Evolutionary conservation across 1,140 invertebrate genomes (phyloP).

Genomic region (Lepidostoma basale): DNA sequence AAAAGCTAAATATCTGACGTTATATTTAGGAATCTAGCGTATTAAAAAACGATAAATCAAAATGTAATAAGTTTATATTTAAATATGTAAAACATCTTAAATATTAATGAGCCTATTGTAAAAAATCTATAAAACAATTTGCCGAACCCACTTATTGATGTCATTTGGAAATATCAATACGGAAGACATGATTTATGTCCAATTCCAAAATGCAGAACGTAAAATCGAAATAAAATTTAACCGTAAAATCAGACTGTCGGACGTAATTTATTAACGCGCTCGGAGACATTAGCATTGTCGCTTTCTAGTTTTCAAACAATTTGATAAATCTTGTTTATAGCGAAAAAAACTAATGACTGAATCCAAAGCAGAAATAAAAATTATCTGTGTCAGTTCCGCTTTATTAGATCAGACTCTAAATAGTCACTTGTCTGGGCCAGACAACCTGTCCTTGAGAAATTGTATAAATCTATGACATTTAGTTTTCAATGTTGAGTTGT

Average conservation of each 20-base stretch:
- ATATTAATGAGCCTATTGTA: not conserved
- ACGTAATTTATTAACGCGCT: constrained; percentile 35
- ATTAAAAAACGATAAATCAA: too few relatives aligned
- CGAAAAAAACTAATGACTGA: not conserved
- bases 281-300: constrained; percentile 12
- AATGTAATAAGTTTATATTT: too few relatives aligned
- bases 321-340: constrained; percentile 7
- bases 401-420: too few relatives aligned
- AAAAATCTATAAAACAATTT: too few relatives aligned
- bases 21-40: too few relatives aligned
- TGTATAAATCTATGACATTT: too few relatives aligned
- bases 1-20: too few relatives aligned
- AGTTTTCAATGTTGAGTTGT: too few relatives aligned
- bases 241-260: constrained; percentile 41
- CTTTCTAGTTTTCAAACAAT: constrained; percentile 22
- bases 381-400: too few relatives aligned
- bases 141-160: constrained; percentile 3
- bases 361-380: not conserved
- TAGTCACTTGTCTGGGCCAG: too few relatives aligned
- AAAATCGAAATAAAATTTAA: constrained; percentile 35
- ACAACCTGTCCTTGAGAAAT: too few relatives aligned
- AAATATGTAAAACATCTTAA: not conserved
- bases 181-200: constrained; percentile 29
- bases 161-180: constrained; percentile 12
- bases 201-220: constrained; percentile 39